These are phyloP conservation scores for Salticus scenicus DNA, from an alignment of 2,888 invertebrate species.

Conservation along the genomic window DNA sequence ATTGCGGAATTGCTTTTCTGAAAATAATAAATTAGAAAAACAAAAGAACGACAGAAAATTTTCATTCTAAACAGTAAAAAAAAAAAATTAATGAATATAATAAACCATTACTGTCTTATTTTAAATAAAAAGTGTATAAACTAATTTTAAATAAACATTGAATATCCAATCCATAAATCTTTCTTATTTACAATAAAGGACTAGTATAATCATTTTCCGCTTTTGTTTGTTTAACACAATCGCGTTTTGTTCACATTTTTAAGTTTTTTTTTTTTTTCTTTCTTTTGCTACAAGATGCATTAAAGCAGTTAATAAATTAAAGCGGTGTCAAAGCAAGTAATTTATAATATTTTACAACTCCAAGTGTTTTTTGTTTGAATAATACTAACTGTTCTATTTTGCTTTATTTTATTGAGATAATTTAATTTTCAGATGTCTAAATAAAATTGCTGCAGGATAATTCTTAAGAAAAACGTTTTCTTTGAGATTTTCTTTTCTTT, in stretches of 20 bases:
- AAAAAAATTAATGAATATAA: neutral
- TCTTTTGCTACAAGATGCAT: neutral
- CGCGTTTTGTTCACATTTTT: neutral
- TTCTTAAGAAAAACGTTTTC: conserved; percentile 26
- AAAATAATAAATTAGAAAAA: too few species aligned
- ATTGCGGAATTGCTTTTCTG: too few species aligned
- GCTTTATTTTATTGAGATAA: conserved; percentile 30
- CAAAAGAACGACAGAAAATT: too few species aligned
- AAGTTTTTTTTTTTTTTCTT: neutral
- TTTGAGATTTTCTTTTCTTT: conserved; percentile 3
- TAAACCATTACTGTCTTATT: neutral
- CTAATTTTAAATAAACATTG: neutral
- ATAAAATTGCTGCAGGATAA: conserved; percentile 49
- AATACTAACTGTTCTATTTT: conserved; percentile 31
- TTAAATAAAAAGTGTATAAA: neutral
- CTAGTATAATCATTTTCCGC: neutral
- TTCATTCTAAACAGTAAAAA: too few species aligned
- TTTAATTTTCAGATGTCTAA: conserved; percentile 38
- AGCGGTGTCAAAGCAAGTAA: conserved; percentile 51
- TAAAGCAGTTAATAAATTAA: conserved; percentile 57
- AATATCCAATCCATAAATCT: conserved; percentile 13
- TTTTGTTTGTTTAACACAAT: neutral
- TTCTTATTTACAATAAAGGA: conserved; percentile 10
- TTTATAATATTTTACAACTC: conserved; percentile 55
- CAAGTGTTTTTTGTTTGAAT: conserved; percentile 54